phyloP scores from a whole-genome alignment of 2,888 invertebrate species.

The Dioctria rufipes region DNA sequence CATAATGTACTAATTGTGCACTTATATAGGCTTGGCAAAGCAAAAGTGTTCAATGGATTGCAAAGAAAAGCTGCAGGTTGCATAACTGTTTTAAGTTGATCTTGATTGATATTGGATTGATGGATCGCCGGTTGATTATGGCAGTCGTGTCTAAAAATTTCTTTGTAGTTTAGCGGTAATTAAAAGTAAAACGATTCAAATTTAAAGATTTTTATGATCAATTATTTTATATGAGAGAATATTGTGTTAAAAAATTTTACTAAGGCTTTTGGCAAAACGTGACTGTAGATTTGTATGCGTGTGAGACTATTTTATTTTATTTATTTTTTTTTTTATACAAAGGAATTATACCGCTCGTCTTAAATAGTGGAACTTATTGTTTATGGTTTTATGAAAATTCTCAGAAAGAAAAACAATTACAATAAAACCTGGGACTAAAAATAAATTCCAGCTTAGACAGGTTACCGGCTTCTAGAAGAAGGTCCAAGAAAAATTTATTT shows the following conservation, averaged over 20 bases:
- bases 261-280: constrained; percentile 8
- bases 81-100: constrained; percentile 36
- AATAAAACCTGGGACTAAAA: too few species aligned
- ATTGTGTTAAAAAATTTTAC: background rate
- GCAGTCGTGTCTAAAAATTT: background rate
- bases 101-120: constrained; percentile 48
- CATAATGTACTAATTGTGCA: constrained; percentile 34
- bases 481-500: too few species aligned
- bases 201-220: background rate
- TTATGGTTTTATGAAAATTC: too few species aligned
- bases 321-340: too few species aligned
- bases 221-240: background rate
- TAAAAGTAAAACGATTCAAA: background rate
- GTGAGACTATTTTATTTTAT: too few species aligned
- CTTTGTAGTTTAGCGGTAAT: background rate
- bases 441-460: too few species aligned
- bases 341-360: too few species aligned
- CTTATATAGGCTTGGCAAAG: constrained; percentile 42
- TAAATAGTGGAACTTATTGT: too few species aligned
- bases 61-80: constrained; percentile 21
- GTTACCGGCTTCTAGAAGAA: too few species aligned
- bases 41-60: constrained; percentile 37
- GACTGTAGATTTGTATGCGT: background rate
- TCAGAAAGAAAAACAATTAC: too few species aligned
- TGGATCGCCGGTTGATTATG: constrained; percentile 16